Evolutionary conservation across 2,113 vertebrate genomes (phyloP).

Genomic region (Pelusios castaneus): DNA sequence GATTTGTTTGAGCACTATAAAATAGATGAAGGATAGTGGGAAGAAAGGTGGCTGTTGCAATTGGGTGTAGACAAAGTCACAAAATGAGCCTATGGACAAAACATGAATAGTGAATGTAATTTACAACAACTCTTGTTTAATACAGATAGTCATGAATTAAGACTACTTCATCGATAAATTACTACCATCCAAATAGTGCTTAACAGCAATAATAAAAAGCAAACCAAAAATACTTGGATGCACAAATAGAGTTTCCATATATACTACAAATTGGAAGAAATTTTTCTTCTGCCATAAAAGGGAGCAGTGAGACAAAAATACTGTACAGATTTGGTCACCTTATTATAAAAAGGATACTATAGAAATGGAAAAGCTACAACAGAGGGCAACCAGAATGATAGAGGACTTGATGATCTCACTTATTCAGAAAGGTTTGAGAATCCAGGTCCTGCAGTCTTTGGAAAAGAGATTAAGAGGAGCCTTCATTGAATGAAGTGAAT

Average conservation of each 20-base stretch:
- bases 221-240: not conserved
- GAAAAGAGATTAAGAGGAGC: conserved; percentile 46
- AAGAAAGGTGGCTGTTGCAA: not conserved
- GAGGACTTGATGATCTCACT: not conserved
- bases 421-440: conserved; percentile 48
- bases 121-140: not conserved
- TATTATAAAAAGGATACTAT: not conserved
- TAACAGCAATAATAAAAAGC: not conserved
- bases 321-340: accelerated
- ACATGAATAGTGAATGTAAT: not conserved
- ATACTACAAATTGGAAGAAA: accelerated
- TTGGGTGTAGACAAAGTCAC: not conserved
- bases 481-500: conserved; percentile 31
- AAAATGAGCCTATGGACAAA: not conserved
- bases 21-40: not conserved
- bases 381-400: conserved; percentile 19
- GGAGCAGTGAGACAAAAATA: accelerated
- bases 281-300: not conserved
- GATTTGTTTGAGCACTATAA: not conserved
- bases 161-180: not conserved
- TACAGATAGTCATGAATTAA: not conserved
- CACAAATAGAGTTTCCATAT: not conserved
- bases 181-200: not conserved
- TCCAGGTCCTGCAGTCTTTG: conserved; percentile 47
- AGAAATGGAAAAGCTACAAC: conserved; percentile 8